These are phyloP conservation scores for Drosophila flavopinicola DNA, from an alignment of 2,888 invertebrate genomes.

Conservation along the genomic window DNA sequence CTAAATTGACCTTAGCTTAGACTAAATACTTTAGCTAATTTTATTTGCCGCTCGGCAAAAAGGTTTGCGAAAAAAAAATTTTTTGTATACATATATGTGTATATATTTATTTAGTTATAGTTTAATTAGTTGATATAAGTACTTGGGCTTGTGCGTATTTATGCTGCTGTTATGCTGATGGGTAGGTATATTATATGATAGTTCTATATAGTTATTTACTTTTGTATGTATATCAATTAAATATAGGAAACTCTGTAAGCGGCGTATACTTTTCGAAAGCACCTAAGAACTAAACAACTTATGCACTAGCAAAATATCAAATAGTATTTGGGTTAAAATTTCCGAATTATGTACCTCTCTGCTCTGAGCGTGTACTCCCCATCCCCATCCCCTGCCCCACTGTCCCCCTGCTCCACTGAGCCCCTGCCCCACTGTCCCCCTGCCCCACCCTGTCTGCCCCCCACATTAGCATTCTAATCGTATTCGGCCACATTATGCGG, in stretches of 20 bases:
- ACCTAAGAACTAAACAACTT: constrained; percentile 71
- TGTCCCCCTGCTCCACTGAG: too few species aligned
- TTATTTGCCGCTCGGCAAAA: constrained; percentile 65
- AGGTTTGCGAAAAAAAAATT: constrained; percentile 35
- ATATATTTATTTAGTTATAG: constrained; percentile 12
- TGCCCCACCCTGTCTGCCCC: constrained; percentile 6
- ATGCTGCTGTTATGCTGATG: constrained; percentile 17
- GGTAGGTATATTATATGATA: constrained; percentile 18
- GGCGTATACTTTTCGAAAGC: constrained; percentile 83
- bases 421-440: too few species aligned
- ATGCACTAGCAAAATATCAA: constrained; percentile 73
- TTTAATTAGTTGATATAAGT: constrained; percentile 24
- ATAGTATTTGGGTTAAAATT: constrained; percentile 78
- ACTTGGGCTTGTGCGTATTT: constrained; percentile 28
- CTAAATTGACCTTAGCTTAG: constrained; percentile 32
- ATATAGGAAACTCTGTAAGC: constrained; percentile 77
- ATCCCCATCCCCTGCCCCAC: too few species aligned
- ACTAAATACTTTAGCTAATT: constrained; percentile 69
- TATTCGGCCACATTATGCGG: constrained; percentile 26
- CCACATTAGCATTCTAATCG: constrained; percentile 21
- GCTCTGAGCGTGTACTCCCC: constrained; percentile 41
- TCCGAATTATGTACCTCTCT: constrained; percentile 49
- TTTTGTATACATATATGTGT: not conserved
- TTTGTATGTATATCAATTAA: constrained; percentile 49
- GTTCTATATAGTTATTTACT: constrained; percentile 28